phyloP scores from a whole-genome alignment of 2,797 vertebrate species.

The Pempheris klunzingeri region DNA sequence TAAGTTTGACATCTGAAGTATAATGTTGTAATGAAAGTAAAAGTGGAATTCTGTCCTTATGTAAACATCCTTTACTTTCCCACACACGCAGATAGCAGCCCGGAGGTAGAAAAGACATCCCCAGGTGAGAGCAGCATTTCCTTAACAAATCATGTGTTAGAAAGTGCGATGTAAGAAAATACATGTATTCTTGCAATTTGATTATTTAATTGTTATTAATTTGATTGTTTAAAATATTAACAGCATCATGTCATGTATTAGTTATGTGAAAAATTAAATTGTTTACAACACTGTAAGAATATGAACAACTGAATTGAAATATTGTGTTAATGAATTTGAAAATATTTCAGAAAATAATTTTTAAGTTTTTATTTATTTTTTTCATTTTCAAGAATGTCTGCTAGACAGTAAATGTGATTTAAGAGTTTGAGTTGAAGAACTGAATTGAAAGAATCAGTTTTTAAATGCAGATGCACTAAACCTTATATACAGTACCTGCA shows the following conservation, averaged over 20 bases:
- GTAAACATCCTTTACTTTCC: conserved; percentile 81
- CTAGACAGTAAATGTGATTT: neutral
- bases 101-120: conserved; percentile 89
- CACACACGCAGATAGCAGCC: conserved; percentile 89
- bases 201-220: no score
- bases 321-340: neutral
- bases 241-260: neutral
- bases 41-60: conserved; percentile 58
- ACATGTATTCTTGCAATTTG: neutral
- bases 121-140: conserved; percentile 88
- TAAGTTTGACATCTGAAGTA: neutral
- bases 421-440: neutral
- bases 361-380: neutral
- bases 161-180: neutral
- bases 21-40: neutral
- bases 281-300: neutral
- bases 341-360: neutral
- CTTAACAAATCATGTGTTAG: neutral
- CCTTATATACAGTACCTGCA: neutral
- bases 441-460: neutral
- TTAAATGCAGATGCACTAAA: neutral
- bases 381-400: neutral
- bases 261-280: neutral
- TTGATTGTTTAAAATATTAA: neutral
- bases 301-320: neutral